A percentile compares a stretch with the other conserved stretches of the same genome.
Conservation (phyloP, 1,140 invertebrate species). For the Drosophila navojoa region DNA sequence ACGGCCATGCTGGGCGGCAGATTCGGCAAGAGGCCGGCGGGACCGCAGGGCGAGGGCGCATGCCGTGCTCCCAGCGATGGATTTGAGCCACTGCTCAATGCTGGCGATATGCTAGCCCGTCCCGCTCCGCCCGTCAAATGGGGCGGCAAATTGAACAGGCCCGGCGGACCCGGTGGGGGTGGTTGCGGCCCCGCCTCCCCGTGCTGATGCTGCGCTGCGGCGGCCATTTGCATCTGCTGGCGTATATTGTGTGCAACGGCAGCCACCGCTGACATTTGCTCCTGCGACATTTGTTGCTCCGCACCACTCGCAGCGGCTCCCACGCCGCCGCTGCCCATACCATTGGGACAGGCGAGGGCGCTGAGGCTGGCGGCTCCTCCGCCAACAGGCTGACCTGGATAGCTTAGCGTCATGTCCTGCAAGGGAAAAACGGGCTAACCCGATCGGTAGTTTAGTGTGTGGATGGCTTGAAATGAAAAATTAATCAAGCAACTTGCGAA, state of each 20-base stretch:
- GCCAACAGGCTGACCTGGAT: slow-evolving; percentile 63
- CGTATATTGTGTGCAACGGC: slow-evolving; percentile 87
- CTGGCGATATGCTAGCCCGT: slow-evolving; percentile 72
- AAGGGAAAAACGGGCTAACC: slow-evolving; percentile 82
- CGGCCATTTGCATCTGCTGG: slow-evolving; percentile 90
- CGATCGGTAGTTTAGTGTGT: slow-evolving; percentile 56
- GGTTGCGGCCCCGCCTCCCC: slow-evolving; percentile 85
- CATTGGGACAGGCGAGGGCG: slow-evolving; percentile 67
- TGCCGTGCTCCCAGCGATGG: slow-evolving; percentile 61
- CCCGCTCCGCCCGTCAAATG: slow-evolving; percentile 61
- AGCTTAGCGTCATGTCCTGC: slow-evolving; percentile 77
- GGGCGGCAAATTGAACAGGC: slow-evolving; percentile 79
- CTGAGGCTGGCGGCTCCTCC: slow-evolving; percentile 41
- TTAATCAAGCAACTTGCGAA: neutral
- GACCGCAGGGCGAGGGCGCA: slow-evolving; percentile 77
- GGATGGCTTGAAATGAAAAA: neutral
- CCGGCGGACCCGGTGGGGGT: slow-evolving; percentile 65
- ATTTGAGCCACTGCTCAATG: slow-evolving; percentile 73
- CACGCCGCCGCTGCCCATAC: slow-evolving; percentile 48
- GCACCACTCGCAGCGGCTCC: slow-evolving; percentile 24
- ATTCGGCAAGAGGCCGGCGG: slow-evolving; percentile 70
- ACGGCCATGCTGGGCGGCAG: slow-evolving; percentile 81
- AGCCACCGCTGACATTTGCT: slow-evolving; percentile 81
- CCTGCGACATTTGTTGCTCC: slow-evolving; percentile 80
- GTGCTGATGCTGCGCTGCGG: slow-evolving; percentile 86